Conservation (phyloP, 2,888 invertebrate species). For the Phyto melanocephala region DNA sequence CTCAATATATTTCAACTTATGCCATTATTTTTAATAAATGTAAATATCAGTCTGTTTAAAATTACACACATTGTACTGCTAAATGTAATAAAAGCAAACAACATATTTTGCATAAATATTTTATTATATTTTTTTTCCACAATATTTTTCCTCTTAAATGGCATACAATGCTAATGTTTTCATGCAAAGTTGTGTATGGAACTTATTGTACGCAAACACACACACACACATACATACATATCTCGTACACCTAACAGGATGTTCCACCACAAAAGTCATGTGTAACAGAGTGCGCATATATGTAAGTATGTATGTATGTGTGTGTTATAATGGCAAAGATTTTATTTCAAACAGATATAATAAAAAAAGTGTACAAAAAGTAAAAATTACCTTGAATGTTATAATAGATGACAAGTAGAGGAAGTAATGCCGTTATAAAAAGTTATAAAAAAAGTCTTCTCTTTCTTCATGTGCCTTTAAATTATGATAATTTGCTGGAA, state of each 20-base stretch:
- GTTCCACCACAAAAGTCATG: conserved; percentile 10
- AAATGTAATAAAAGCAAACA: conserved; percentile 5
- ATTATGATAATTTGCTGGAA: conserved; percentile 11
- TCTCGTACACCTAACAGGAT: not conserved
- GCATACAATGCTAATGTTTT: not conserved
- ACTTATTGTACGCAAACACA: not conserved
- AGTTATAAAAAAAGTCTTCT: not conserved
- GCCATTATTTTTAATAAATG: conserved; percentile 21
- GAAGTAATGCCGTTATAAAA: not conserved
- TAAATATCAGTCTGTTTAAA: conserved; percentile 16
- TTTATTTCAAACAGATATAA: conserved; percentile 15
- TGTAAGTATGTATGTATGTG: not conserved
- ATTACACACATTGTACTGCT: conserved; percentile 5
- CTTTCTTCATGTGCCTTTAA: not conserved
- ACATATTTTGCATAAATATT: conserved; percentile 57
- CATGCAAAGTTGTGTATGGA: conserved; percentile 3
- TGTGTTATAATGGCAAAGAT: not conserved
- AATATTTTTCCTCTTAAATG: conserved; percentile 19
- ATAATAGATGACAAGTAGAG: conserved; percentile 13
- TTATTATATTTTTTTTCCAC: conserved; percentile 31
- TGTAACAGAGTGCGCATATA: not conserved
- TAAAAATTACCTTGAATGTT: conserved; percentile 47
- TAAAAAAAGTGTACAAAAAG: conserved; percentile 1
- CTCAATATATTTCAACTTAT: conserved; percentile 20
- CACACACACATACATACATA: not conserved